These are phyloP conservation scores for Zaprionus taronus DNA, from an alignment of 1,140 invertebrate species.

Conservation along the genomic window DNA sequence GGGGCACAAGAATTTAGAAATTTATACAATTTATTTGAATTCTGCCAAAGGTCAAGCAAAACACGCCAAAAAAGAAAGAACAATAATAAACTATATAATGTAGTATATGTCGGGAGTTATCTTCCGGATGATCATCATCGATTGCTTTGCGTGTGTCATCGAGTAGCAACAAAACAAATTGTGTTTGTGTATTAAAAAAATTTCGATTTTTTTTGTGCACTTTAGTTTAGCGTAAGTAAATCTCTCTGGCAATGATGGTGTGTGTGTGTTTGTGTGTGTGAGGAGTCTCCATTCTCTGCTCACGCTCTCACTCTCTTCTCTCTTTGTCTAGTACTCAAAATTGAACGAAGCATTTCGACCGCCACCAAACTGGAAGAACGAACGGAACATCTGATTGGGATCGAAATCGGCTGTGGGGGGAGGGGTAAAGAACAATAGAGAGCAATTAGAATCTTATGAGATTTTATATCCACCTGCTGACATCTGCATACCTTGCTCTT, in stretches of 20 bases:
- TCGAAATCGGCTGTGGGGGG: constrained; percentile 69
- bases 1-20: background rate
- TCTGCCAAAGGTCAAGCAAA: background rate
- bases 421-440: background rate
- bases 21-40: background rate
- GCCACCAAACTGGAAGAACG: constrained; percentile 78
- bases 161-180: background rate
- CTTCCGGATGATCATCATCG: background rate
- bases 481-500: constrained; percentile 64
- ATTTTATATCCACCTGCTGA: background rate
- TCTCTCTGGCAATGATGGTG: constrained; percentile 5
- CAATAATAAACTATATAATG: background rate
- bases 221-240: constrained; percentile 1
- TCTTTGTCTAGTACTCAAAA: constrained; percentile 72
- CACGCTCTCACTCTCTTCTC: background rate
- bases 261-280: background rate
- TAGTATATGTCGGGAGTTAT: background rate
- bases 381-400: constrained; percentile 82
- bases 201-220: constrained; percentile 2
- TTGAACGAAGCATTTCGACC: constrained; percentile 64
- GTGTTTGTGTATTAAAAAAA: background rate
- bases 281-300: background rate
- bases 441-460: background rate
- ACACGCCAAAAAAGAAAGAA: constrained; percentile 3
- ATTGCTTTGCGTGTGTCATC: background rate